A percentile compares a stretch with the other conserved stretches of the same genome.
Evolutionary conservation across 2,888 invertebrate species (phyloP).

Genomic region (Agriopis aurantiaria): DNA sequence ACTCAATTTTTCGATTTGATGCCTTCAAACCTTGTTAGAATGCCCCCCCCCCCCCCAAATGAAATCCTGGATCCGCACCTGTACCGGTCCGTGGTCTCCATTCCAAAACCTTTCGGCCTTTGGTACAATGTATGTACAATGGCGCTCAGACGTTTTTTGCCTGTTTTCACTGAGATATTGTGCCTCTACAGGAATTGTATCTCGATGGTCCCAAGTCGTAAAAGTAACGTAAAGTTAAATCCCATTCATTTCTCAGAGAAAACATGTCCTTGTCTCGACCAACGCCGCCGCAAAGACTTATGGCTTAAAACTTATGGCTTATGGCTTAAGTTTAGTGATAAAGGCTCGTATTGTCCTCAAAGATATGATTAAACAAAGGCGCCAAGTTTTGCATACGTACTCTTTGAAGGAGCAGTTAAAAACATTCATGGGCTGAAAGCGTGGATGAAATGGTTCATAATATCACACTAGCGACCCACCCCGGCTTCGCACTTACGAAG

Average conservation of each 20-base stretch:
- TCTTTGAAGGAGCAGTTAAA: slow-evolving; percentile 1
- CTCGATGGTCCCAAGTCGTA: background rate
- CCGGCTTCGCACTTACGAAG: no score
- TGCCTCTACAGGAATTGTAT: no score
- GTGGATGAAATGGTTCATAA: background rate
- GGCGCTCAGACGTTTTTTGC: no score
- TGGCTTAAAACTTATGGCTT: slow-evolving; percentile 21
- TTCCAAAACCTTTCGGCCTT: no score
- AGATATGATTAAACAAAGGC: slow-evolving; percentile 29
- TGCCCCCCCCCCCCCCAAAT: no score
- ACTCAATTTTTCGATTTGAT: no score
- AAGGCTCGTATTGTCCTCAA: slow-evolving; percentile 27
- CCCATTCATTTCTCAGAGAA: slow-evolving; percentile 12
- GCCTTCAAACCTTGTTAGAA: no score
- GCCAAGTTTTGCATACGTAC: slow-evolving; percentile 20
- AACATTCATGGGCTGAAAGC: background rate
- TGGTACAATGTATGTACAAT: no score
- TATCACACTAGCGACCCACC: background rate
- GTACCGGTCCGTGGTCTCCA: no score
- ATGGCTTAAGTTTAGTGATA: slow-evolving; percentile 29
- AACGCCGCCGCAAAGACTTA: slow-evolving; percentile 14
- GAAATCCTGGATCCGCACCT: no score
- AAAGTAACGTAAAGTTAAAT: slow-evolving; percentile 9
- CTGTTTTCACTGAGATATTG: no score
- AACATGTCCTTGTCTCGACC: slow-evolving; percentile 19